Evolutionary conservation across 1,140 invertebrate genomes (phyloP), one percentile per base, ranked within the genome.

Genomic region (Penaeus chinensis): DNA sequence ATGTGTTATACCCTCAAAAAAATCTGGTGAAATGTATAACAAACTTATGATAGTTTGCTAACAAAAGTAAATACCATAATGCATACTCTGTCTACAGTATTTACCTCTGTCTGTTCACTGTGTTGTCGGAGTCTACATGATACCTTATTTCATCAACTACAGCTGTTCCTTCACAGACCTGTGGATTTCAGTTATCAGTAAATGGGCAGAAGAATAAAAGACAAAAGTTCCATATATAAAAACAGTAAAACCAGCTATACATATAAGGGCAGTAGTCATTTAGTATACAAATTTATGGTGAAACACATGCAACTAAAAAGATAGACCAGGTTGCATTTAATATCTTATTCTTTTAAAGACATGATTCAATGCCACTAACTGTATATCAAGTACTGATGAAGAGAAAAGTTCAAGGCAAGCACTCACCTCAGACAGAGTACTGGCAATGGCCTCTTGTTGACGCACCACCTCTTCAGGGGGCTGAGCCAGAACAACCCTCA

Each of bases 131-230:
- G 61, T 90, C 90, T 0, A 92, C 90, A 91, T 96, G 96, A 90
- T 95, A 96, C 61, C 95, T 93, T 81, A 96, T 95, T 91, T 96
- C 95, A 91, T 96, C 96, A 22, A 96, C 94, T 76, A 96, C 95
- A 47, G 96, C 95, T 79, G 95, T 93, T 91, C 94, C 95, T 90
- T 95, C 93, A 2, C 96, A 63, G 47, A 85, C 83, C 87, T 84
- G 24, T 18, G 7, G 13, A 66, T 42, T 74, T 76, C 13, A 89
- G 22, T 27, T 60, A 32, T 16, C 24, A 37, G 20, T 71, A 62
- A 2, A 61, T 69, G 63, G 22, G 42, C 19, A 84, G 63, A 24
- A 16, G 2, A 2, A 62, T 62, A 37, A 47, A 62, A 71, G n/a
- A 24, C 66, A 7, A 20, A 69, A 69, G 65, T 13, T 13, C 7